phyloP scores from a whole-genome alignment of 2,113 vertebrate species.

The Aplodontia rufa region DNA sequence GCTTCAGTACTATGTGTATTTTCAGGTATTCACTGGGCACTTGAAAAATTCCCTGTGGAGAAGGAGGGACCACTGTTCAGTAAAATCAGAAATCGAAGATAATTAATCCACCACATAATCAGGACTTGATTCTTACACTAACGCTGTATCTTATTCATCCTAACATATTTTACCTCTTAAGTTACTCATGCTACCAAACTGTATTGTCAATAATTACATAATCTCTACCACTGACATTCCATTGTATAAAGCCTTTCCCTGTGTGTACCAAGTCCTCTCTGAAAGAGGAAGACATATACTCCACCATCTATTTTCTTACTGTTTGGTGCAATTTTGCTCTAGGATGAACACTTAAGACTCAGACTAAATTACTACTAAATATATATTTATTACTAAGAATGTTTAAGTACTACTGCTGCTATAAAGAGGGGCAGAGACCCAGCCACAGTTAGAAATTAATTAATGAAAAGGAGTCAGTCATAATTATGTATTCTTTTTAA shows the following conservation, averaged over 20 bases:
- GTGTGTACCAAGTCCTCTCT: neutral
- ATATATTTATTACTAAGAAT: conserved; percentile 39
- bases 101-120: neutral
- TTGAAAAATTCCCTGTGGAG: neutral
- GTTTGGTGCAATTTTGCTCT: conserved; percentile 5
- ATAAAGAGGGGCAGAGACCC: conserved; percentile 44
- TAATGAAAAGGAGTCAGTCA: conserved; percentile 46
- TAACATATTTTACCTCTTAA: neutral
- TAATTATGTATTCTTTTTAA: conserved; percentile 66
- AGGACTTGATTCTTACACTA: neutral
- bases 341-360: neutral
- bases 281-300: neutral
- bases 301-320: conserved; percentile 15
- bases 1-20: neutral
- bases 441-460: conserved; percentile 60
- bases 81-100: neutral
- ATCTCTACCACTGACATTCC: neutral
- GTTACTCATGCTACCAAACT: neutral
- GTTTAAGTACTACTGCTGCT: conserved; percentile 54
- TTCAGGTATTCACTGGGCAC: neutral
- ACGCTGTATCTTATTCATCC: neutral
- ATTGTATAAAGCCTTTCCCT: neutral
- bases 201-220: neutral
- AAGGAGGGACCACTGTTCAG: neutral
- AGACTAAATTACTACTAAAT: conserved; percentile 51